phyloP scores from a whole-genome alignment of 2,888 invertebrate genomes.

The Hyppa rectilinea region DNA sequence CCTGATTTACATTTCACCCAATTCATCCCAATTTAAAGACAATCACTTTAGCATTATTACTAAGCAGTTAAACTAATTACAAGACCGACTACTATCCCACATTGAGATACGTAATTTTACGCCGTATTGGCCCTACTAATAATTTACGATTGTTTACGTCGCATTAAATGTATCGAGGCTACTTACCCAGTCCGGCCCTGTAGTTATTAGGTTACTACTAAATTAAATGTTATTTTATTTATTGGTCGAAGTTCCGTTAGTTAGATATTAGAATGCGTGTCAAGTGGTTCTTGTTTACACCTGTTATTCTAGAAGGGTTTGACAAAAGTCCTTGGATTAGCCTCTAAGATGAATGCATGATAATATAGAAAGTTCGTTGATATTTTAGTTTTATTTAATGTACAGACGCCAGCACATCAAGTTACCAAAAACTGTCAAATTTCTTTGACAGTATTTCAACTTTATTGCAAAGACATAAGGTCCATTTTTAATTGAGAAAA shows the following conservation, averaged over 20 bases:
- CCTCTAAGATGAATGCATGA: not conserved
- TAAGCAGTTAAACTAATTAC: conserved; percentile 31
- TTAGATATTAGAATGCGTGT: conserved; percentile 27
- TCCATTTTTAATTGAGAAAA: no score
- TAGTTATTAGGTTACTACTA: conserved; percentile 52
- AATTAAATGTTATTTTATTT: conserved; percentile 56
- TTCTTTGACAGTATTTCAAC: no score
- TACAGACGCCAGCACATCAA: no score
- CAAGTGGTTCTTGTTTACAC: conserved; percentile 11
- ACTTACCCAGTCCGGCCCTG: conserved; percentile 60
- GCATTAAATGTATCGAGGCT: conserved; percentile 62
- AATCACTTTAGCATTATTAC: not conserved
- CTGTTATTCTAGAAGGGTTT: conserved; percentile 8
- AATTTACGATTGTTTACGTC: conserved; percentile 73
- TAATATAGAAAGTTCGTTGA: not conserved
- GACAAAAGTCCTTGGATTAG: not conserved
- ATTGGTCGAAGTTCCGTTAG: conserved; percentile 37
- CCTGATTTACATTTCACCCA: not conserved
- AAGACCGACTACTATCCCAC: conserved; percentile 10
- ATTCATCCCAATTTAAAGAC: not conserved
- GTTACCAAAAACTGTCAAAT: no score
- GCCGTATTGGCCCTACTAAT: conserved; percentile 27
- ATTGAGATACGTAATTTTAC: conserved; percentile 33
- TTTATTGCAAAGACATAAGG: no score
- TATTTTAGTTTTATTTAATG: no score